phyloP scores from a whole-genome alignment of 2,797 vertebrate genomes.

The Micromesistius poutassou region DNA sequence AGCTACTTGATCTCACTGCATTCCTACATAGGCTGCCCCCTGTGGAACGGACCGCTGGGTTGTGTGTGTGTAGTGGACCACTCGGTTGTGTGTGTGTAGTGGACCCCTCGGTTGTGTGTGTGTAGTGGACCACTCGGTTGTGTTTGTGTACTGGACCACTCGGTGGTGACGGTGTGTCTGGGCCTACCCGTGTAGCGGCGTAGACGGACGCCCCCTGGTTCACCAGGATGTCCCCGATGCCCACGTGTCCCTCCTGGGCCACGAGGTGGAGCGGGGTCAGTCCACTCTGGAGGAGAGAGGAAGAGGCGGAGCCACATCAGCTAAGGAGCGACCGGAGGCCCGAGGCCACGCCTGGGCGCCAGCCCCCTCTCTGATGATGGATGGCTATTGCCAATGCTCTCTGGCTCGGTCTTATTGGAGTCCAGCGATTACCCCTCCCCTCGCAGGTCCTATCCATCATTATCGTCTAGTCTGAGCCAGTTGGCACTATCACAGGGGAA shows the following conservation, averaged over 20 bases:
- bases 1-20: too few species aligned
- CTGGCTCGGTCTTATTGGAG: background rate
- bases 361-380: background rate
- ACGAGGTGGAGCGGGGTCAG: slow-evolving; percentile 86
- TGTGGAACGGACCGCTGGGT: too few species aligned
- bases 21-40: too few species aligned
- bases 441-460: background rate
- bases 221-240: slow-evolving; percentile 79
- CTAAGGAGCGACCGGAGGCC: background rate
- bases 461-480: background rate
- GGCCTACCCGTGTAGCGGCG: slow-evolving; percentile 77
- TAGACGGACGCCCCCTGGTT: slow-evolving; percentile 80
- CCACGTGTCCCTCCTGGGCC: slow-evolving; percentile 83
- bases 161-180: background rate
- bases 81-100: too few species aligned
- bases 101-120: too few species aligned
- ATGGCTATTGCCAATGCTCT: background rate
- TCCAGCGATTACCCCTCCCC: background rate
- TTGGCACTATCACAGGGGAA: background rate
- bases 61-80: too few species aligned
- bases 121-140: too few species aligned
- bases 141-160: too few species aligned
- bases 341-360: background rate
- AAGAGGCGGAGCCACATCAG: background rate
- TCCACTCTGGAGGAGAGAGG: slow-evolving; percentile 71